Conservation (phyloP, 2,888 invertebrate genomes). For the Steromphala cineraria region DNA sequence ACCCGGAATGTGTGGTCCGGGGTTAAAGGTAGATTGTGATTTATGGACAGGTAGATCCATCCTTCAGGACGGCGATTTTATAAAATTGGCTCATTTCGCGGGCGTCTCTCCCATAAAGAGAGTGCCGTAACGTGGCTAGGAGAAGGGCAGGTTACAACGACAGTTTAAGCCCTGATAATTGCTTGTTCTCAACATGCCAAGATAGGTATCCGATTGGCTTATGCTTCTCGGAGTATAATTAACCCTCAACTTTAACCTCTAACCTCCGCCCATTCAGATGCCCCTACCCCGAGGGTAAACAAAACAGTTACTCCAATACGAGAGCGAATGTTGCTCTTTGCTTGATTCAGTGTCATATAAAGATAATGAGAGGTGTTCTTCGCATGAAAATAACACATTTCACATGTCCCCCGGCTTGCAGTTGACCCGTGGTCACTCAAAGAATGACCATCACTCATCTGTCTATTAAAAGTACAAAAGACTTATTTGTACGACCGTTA, state of each 20-base stretch:
- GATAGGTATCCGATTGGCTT: conserved; percentile 14
- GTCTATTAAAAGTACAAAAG: neutral
- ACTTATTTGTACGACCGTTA: neutral
- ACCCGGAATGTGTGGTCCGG: conserved; percentile 9
- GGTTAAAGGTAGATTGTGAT: neutral
- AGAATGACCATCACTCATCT: conserved; percentile 17
- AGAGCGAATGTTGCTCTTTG: neutral
- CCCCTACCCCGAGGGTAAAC: neutral
- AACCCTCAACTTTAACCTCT: conserved; percentile 5
- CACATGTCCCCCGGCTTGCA: conserved; percentile 4
- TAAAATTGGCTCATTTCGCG: conserved; percentile 13
- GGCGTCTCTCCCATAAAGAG: neutral
- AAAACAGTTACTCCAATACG: neutral
- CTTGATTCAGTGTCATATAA: neutral
- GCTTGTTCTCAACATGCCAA: conserved; percentile 8
- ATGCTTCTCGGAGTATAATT: neutral
- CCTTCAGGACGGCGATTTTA: conserved; percentile 1
- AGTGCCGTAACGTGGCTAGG: neutral
- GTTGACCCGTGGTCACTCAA: neutral
- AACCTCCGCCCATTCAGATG: neutral
- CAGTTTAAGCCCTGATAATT: conserved; percentile 1
- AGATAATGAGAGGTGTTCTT: neutral
- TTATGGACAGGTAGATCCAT: neutral
- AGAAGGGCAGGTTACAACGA: neutral
- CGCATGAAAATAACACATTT: conserved; percentile 16